Evolutionary conservation across 2,113 vertebrate species (phyloP), one percentile per base, ranked within the genome.

Genomic region (Hylia prasina): DNA sequence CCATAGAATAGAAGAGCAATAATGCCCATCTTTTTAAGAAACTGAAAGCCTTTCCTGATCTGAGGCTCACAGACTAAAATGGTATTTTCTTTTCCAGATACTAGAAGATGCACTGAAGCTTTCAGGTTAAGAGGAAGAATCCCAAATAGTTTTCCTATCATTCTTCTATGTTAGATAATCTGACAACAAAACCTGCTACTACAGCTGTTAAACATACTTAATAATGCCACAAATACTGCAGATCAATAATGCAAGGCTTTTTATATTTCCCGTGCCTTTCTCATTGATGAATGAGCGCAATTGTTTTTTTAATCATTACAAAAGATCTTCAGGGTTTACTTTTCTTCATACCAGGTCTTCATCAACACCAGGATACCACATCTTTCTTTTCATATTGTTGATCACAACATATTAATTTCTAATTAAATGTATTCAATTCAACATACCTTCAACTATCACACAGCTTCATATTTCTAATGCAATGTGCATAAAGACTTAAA

Each of bases 181-280:
- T 77, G 56, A 81, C 75, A 94, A 40, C 35, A 88, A 81, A 93
- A 78, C 15, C 60, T 90, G 22, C 47, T 68, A 28, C 77, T 96
- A 16, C 31, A 94, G 57, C 53, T 84, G 65, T 33, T 95, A 92
- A 97, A 57, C 69, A 69, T 83, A 72, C 53, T 89, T 93, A 94
- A 78, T 75, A 94, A 82, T 72, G 66, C 77, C 75, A 87, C 82
- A 89, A 84, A 82, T 65, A 82, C 39, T 47, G 35, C 69, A 89
- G 66, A 94, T 87, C 86, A 95, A 84, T 94, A 89, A 61, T 33
- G 56, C 87, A 71, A 69, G 47, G 81, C 28, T 65, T 93, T 82
- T 87, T 90, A 14, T 84, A 64, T 89, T 93, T 96, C 80, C 71
- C 45, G 80, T 72, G 90, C 35, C 63, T 93, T 95, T 88, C 68